Conservation (phyloP, 2,888 invertebrate species). For the Hypercompe scribonia region DNA sequence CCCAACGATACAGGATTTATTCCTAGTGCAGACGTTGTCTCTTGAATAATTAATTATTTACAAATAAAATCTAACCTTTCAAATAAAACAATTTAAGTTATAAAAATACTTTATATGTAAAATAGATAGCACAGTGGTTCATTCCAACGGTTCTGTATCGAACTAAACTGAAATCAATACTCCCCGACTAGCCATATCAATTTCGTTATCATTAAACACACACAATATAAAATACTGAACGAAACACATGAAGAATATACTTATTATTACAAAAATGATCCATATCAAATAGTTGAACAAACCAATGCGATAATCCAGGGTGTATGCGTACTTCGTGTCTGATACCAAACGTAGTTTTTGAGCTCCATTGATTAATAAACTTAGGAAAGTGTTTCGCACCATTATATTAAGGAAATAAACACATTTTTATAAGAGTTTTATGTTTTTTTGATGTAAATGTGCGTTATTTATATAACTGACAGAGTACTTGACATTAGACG, state of each 20-base stretch:
- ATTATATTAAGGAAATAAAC: constrained; percentile 14
- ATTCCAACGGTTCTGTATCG: background rate
- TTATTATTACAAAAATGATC: constrained; percentile 55
- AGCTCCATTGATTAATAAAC: background rate
- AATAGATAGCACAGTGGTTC: background rate
- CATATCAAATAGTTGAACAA: constrained; percentile 60
- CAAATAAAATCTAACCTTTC: background rate
- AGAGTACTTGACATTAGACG: background rate
- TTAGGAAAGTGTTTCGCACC: background rate
- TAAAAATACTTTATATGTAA: background rate
- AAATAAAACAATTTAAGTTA: background rate
- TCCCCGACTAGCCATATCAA: constrained; percentile 67
- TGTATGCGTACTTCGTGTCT: constrained; percentile 60
- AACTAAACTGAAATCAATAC: constrained; percentile 48
- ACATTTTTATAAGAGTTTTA: background rate
- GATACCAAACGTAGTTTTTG: constrained; percentile 56
- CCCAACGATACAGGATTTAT: no score
- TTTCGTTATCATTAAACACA: constrained; percentile 56
- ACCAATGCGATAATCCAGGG: constrained; percentile 56
- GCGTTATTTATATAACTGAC: background rate
- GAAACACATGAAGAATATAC: constrained; percentile 65
- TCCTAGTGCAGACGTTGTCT: no score
- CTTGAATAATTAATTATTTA: no score
- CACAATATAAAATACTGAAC: constrained; percentile 64
- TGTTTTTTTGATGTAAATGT: background rate